These are phyloP conservation scores for Crotalus horridus DNA, from an alignment of 2,113 vertebrate genomes.

Conservation along the genomic window DNA sequence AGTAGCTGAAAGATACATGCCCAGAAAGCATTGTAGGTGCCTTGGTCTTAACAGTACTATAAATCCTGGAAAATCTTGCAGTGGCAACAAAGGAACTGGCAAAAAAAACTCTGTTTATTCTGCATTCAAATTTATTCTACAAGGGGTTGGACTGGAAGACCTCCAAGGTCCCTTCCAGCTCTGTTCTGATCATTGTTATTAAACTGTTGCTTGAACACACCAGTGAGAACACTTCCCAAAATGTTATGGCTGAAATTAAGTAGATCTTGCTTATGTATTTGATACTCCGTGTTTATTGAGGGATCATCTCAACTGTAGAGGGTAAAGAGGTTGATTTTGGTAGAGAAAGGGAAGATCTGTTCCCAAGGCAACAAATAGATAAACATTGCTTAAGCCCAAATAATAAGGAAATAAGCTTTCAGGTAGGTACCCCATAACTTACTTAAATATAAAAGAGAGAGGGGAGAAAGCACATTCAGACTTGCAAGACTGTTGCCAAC, in stretches of 20 bases:
- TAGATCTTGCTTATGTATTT: not conserved
- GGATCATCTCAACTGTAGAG: not conserved
- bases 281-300: not conserved
- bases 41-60: not conserved
- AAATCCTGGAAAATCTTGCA: not conserved
- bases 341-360: not conserved
- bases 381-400: not conserved
- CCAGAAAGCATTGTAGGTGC: not conserved
- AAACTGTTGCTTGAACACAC: not conserved
- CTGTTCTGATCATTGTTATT: not conserved
- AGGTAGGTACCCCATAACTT: not conserved
- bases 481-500: not conserved
- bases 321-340: not conserved
- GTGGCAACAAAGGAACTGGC: not conserved
- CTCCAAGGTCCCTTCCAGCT: too few relatives aligned
- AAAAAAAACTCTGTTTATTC: not conserved
- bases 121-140: not conserved
- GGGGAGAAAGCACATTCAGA: not conserved
- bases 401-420: not conserved
- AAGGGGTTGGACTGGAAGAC: too few relatives aligned
- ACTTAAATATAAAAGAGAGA: not conserved
- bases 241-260: not conserved
- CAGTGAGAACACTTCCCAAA: not conserved
- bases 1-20: not conserved
- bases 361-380: not conserved